Evolutionary conservation across 2,888 invertebrate genomes (phyloP), one percentile per base, ranked within the genome.

Genomic region (Watsonalla cultraria): DNA sequence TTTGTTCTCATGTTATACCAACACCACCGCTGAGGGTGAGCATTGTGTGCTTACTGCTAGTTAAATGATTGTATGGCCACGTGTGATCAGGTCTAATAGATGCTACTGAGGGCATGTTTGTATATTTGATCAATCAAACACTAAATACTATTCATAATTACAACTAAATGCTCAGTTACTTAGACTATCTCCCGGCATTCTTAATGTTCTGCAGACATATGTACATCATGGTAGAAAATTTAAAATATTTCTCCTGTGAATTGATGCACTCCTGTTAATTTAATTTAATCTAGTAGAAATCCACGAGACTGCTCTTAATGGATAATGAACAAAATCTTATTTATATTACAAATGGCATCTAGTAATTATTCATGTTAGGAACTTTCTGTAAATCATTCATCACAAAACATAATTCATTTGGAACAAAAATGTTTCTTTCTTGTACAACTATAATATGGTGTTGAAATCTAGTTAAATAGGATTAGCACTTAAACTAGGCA

Each of bases 361-460:
- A 80, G 60, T 77, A 76, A 72, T 80, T 80, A 80, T 78, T 76
- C 79, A 81, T 80, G 74, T 79, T 87, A 89, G 89, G 89, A 89
- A 89, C 89, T 86, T 83, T 86, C 72, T 80, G 79, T 81, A 69
- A 70, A 69, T 63, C 66, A 72, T 64, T 80, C 81, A 82, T 82
- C 78, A 83, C 76, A 77, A 77, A 74, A 74, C 60, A 57, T n/a
- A 64, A 58, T 58, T 62, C 50, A 63, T 62, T 59, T 60, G 54
- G 62, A 65, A 62, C 58, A 64, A 61, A 56, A 54, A 53, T 53
- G 52, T 15, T 49, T 48, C 51, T 49, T 45, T 11, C 37, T 51
- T 34, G 51, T 46, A 51, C 45, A 45, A 34, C 58, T 50, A 61
- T 59, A 53, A 52, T 56, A 52, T 54, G 53, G n/a, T 46, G 49